Evolutionary conservation across 2,797 vertebrate genomes (phyloP), one percentile per base, ranked within the genome.

Genomic region (Peromyscus aztecus): DNA sequence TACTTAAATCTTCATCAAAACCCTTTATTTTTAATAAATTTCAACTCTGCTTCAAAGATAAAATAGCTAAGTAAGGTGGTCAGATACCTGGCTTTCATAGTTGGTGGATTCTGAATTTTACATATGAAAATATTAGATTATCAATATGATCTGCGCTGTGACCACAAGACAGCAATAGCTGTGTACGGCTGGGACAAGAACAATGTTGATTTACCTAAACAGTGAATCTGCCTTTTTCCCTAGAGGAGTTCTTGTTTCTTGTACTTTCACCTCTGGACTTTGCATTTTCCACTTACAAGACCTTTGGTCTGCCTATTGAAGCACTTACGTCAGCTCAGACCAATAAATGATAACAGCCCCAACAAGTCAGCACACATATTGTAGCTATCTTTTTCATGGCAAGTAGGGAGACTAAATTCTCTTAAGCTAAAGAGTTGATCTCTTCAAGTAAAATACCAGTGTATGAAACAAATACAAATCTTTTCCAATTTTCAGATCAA

Each of bases 401-500:
- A 94, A 90, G n/a, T 49, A 17, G n/a, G 52, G 34, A 37, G n/a
- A 94, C 57, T 81, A 81, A 37, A 61, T 90, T 87, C 88, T 52
- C 80, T 83, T 84, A 93, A 88, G 65, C 63, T 97, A 96, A 67
- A 63, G 61, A 17, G 40, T 65, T 91, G 65, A 71, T 23, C 27
- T 90, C 46, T 81, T 82, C 67, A 89, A 94, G 87, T 59, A 89
- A 97, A 84, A 57, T 5, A 67, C n/a, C 75, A 89, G 84, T 52
- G 4, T 24, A 77, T 7, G 92, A 80, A 91, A 10, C 19, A 90
- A 85, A 95, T 9, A 31, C 87, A 73, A 86, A 77, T 52, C 23
- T 23, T 69, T 87, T 76, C 90, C 40, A 94, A 82, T 92, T 92
- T 90, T 82, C 63, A 93, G 29, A 46, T 76, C 43, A 95, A 96